Conservation (phyloP, 2,888 invertebrate species). For the Drosophila anomelani region DNA sequence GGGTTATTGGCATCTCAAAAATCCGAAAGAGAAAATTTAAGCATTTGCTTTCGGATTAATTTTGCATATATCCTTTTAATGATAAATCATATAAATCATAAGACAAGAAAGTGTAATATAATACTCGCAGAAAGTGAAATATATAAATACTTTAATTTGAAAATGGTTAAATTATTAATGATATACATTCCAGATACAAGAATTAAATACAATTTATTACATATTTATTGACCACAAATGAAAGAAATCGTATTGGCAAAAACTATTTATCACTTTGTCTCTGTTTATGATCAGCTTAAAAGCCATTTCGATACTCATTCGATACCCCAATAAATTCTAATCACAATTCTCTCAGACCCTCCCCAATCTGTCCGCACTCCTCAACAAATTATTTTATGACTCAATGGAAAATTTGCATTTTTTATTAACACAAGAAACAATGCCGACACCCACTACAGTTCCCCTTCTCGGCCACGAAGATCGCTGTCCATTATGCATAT, state of each 20-base stretch:
- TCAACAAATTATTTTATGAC: conserved; percentile 61
- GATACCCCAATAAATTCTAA: conserved; percentile 24
- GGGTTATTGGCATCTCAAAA: conserved; percentile 10
- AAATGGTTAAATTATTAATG: neutral
- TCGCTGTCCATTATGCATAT: conserved; percentile 70
- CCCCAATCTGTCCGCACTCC: conserved; percentile 25
- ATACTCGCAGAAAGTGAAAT: neutral
- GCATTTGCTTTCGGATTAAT: neutral
- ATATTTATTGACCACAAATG: neutral
- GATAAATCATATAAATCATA: neutral
- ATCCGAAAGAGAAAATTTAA: neutral
- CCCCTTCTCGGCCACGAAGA: neutral
- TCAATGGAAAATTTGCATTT: conserved; percentile 65
- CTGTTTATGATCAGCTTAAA: conserved; percentile 25
- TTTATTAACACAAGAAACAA: conserved; percentile 31
- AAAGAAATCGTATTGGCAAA: neutral
- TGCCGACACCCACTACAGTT: conserved; percentile 64
- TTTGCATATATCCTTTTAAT: neutral
- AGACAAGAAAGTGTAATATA: neutral
- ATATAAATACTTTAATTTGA: neutral
- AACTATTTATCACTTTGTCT: conserved; percentile 7
- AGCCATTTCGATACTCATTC: conserved; percentile 13
- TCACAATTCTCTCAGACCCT: conserved; percentile 10
- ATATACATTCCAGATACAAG: neutral
- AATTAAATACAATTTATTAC: neutral